Evolutionary conservation across 2,888 invertebrate species (phyloP).

Genomic region (Drosophila setosimentum): DNA sequence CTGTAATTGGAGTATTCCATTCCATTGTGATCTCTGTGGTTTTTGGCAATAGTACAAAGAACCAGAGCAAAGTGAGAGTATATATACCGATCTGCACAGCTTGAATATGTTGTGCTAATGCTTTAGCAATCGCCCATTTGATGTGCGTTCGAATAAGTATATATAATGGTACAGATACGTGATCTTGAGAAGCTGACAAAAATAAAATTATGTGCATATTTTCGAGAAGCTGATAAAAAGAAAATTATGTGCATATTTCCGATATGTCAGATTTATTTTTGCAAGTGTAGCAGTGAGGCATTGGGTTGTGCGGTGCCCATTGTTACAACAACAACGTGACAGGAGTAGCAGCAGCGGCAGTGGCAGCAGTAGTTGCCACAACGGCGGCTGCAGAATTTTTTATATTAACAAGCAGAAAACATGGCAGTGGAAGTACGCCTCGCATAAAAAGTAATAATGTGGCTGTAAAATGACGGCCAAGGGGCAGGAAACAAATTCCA

Average conservation of each 20-base stretch:
- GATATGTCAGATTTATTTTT: background rate
- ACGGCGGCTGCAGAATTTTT: constrained; percentile 57
- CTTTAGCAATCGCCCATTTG: background rate
- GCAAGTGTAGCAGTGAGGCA: constrained; percentile 1
- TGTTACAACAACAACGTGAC: constrained; percentile 14
- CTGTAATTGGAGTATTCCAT: too few species aligned
- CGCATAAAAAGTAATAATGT: constrained; percentile 72
- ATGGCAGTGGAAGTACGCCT: constrained; percentile 41
- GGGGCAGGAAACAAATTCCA: constrained; percentile 45
- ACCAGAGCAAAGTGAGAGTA: background rate
- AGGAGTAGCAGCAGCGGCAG: constrained; percentile 2
- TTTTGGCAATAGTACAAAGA: background rate
- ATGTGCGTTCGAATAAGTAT: background rate
- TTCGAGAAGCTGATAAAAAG: background rate
- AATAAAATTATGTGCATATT: background rate
- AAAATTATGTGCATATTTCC: background rate
- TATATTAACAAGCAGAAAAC: constrained; percentile 74
- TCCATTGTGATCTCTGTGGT: background rate
- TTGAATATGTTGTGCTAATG: background rate
- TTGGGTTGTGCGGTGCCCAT: constrained; percentile 19
- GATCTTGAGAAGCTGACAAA: background rate
- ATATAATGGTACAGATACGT: background rate
- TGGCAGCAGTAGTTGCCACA: background rate
- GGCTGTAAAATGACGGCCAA: constrained; percentile 60
- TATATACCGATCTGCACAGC: background rate